Conservation (phyloP, 2,113 vertebrate species). For the Melanerpes formicivorus region DNA sequence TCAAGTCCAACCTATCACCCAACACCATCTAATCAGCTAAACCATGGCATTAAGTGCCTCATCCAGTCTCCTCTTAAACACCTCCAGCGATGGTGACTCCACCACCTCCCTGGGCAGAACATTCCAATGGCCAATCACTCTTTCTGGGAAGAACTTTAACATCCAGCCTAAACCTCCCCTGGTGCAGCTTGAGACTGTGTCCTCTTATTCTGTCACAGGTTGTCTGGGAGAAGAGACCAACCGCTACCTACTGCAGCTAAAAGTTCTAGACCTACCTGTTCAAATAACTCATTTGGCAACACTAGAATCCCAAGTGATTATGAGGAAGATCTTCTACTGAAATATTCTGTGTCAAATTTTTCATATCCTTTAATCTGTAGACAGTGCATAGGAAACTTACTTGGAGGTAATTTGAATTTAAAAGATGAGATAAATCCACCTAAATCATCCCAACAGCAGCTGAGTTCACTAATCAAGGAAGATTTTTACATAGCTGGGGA, state of each 20-base stretch:
- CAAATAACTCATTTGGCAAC: slow-evolving; percentile 5
- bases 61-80: too few species aligned
- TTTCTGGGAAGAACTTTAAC: too few species aligned
- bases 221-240: too few species aligned
- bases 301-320: slow-evolving; percentile 40
- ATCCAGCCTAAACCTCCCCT: too few species aligned
- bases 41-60: too few species aligned
- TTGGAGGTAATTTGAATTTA: slow-evolving; percentile 66
- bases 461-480: slow-evolving; percentile 55
- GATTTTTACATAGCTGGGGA: slow-evolving; percentile 47
- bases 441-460: slow-evolving; percentile 43
- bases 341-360: slow-evolving; percentile 49
- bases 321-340: slow-evolving; percentile 40
- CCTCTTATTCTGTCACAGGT: too few species aligned
- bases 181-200: too few species aligned
- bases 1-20: too few species aligned
- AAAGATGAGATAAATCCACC: slow-evolving; percentile 60
- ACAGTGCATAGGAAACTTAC: slow-evolving; percentile 57
- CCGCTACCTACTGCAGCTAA: not conserved
- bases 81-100: too few species aligned
- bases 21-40: too few species aligned
- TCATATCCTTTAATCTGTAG: slow-evolving; percentile 63
- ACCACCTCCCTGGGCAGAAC: too few species aligned
- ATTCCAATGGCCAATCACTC: too few species aligned
- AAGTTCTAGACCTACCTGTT: not conserved